Evolutionary conservation across 2,113 vertebrate species (phyloP).

Genomic region (Siniperca chuatsi): DNA sequence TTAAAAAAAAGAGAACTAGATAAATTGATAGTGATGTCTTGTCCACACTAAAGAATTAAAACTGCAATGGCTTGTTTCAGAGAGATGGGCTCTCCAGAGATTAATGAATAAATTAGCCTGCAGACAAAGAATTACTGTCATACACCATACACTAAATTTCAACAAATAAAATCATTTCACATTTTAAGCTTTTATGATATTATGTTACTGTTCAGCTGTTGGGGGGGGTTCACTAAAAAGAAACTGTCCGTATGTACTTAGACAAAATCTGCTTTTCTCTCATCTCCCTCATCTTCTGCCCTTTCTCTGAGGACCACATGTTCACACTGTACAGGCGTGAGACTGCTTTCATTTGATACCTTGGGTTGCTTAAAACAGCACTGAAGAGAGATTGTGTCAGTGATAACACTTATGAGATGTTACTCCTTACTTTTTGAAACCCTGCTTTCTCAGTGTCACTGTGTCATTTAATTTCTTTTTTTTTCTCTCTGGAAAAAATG

Average conservation of each 20-base stretch:
- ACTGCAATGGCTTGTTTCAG: neutral
- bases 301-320: slow-evolving; percentile 65
- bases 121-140: neutral
- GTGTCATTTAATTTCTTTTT: slow-evolving; percentile 58
- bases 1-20: neutral
- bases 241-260: slow-evolving; percentile 29
- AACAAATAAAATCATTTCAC: neutral
- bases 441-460: slow-evolving; percentile 66
- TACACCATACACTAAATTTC: neutral
- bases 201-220: neutral
- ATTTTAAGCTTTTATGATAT: neutral
- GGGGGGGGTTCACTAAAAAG: slow-evolving; percentile 4
- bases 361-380: slow-evolving; percentile 28
- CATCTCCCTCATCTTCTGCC: slow-evolving; percentile 55
- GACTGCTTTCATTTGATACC: slow-evolving; percentile 58
- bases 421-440: slow-evolving; percentile 61
- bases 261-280: slow-evolving; percentile 32
- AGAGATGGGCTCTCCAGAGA: neutral
- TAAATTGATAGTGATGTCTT: neutral
- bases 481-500: slow-evolving; percentile 53
- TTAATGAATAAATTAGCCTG: neutral
- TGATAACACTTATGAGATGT: slow-evolving; percentile 62
- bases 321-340: slow-evolving; percentile 59
- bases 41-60: neutral
- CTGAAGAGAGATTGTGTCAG: slow-evolving; percentile 53